Evolutionary conservation across 1,140 invertebrate genomes (phyloP), one percentile per base, ranked within the genome.

Genomic region (Trichogramma pretiosum): DNA sequence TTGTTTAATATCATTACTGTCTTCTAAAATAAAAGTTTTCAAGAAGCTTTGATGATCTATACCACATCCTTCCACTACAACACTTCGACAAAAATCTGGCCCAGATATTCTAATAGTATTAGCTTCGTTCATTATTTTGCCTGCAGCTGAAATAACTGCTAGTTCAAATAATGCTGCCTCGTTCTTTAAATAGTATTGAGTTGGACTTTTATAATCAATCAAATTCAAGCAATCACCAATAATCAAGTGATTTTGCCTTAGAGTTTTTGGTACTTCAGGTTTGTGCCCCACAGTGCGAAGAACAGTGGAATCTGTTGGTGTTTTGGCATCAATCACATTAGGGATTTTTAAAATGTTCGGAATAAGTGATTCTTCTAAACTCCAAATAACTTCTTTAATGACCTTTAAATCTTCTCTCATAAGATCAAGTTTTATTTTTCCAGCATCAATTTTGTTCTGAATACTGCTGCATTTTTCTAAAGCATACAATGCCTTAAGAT

Each of bases 61-160:
- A 13, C 81, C 79, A 55, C 77, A 78, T 4, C 80, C 84, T 67
- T 87, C 83, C 7, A 84, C 67, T 16, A 86, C 60, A 1, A 81
- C 55, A 61, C 81, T 83, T 43, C 77, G 77, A 32, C 70, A 64
- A 64, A 85, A 84, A 64, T 85, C 83, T 7, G 81, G 63, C 18
- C 72, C 69, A 16, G 63, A 53, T 11, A 75, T 58, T 56, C 67
- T 59, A 1, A 82, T 60, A 39, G 66, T 56, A 5, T 74, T 56
- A 41, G 63, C 68, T 14, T 78, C 72, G 54, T 70, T 75, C 54
- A 80, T 72, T 28, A 62, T 39, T 16, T 52, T 44, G 4, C 54
- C 54, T 0, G 52, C 57, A 5, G 59, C 50, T 13, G 46, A 48
- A 34, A 78, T 63, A 26, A 76, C 57, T n/a, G 68, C 72, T 5